Evolutionary conservation across 2,113 vertebrate species (phyloP).

Genomic region (Thinocorus orbignyianus): DNA sequence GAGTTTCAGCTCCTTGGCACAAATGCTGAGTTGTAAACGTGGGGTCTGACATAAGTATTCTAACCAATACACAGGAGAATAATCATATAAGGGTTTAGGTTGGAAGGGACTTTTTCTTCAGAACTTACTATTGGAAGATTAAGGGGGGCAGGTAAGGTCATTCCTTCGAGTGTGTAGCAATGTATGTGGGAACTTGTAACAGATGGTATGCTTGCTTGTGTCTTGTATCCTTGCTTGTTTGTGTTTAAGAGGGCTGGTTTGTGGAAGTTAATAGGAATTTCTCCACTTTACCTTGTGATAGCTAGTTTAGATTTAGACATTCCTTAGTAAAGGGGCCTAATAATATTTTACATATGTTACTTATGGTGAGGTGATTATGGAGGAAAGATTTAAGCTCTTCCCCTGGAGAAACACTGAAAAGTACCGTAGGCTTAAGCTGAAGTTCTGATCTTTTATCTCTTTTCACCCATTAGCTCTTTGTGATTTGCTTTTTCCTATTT

Average conservation of each 20-base stretch:
- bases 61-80: not conserved
- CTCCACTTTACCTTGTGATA: not conserved
- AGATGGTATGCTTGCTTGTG: not conserved
- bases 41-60: not conserved
- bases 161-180: not conserved
- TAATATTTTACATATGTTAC: not conserved
- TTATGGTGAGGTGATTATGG: not conserved
- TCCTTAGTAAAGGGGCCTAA: not conserved
- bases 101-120: not conserved
- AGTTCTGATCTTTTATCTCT: not conserved
- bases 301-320: not conserved
- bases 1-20: not conserved
- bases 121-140: too few species aligned
- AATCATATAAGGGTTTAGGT: not conserved
- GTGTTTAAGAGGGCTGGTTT: not conserved
- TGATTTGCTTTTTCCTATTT: too few species aligned
- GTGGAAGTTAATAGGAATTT: not conserved
- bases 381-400: not conserved
- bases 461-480: not conserved
- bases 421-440: not conserved
- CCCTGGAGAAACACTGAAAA: not conserved
- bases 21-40: not conserved
- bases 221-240: not conserved
- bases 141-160: accelerated
- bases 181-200: not conserved